A percentile compares a stretch with the other conserved stretches of the same genome.
Conservation (phyloP, 2,113 vertebrate species). For the Isichthys henryi region DNA sequence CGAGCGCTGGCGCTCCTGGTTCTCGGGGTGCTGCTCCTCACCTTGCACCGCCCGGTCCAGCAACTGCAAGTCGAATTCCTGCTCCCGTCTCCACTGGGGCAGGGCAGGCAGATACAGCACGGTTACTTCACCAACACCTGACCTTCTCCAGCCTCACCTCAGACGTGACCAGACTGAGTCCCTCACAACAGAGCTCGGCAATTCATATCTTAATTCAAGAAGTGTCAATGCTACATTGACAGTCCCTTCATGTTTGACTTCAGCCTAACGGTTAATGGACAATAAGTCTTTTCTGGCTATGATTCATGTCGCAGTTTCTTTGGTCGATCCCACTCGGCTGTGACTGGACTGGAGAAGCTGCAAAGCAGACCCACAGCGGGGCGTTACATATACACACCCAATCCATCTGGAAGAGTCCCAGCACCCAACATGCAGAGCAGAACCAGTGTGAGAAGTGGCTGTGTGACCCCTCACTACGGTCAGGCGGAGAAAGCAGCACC, state of each 20-base stretch:
- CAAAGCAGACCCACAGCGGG: not conserved
- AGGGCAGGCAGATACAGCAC: conserved; percentile 53
- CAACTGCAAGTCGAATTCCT: conserved; percentile 79
- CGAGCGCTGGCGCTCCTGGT: conserved; percentile 30
- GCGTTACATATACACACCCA: not conserved
- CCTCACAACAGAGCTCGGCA: not conserved
- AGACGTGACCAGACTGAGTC: too few relatives aligned
- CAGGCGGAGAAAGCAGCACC: not conserved
- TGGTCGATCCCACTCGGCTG: not conserved
- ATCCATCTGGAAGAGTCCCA: not conserved
- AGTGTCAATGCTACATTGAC: not conserved
- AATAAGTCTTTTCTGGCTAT: not conserved
- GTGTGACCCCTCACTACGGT: not conserved
- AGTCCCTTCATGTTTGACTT: not conserved
- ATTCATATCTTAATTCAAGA: not conserved
- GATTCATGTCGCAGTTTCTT: not conserved
- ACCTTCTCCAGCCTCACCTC: not conserved
- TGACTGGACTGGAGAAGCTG: not conserved
- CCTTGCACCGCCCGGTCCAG: conserved; percentile 57
- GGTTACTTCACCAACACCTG: conserved; percentile 2
- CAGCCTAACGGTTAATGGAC: not conserved
- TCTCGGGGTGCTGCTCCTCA: conserved; percentile 39
- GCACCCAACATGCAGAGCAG: not conserved
- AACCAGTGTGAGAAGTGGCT: not conserved
- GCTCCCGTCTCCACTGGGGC: conserved; percentile 69